Conservation (phyloP, 2,888 invertebrate genomes). For the Romanomermis culicivorax region DNA sequence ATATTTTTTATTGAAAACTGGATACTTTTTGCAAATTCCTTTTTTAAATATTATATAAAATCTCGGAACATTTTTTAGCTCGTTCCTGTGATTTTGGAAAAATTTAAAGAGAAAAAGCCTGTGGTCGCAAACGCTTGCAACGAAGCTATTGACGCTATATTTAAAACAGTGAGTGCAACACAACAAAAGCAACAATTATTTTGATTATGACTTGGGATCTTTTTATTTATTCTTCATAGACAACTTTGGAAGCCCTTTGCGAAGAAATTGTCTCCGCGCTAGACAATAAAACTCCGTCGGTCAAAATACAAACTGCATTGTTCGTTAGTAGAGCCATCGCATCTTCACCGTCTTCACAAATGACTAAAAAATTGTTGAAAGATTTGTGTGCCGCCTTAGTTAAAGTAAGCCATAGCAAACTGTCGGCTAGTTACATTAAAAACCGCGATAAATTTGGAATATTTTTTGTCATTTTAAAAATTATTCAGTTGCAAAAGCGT, state of each 20-base stretch:
- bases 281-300: conserved; percentile 35
- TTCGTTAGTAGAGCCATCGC: conserved; percentile 25
- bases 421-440: too few relatives aligned
- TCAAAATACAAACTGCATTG: conserved; percentile 31
- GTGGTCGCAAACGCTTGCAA: conserved; percentile 63
- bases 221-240: conserved; percentile 44
- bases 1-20: not conserved
- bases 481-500: too few relatives aligned
- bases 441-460: too few relatives aligned
- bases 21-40: not conserved
- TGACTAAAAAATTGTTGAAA: conserved; percentile 35
- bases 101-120: conserved; percentile 89
- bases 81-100: conserved; percentile 52
- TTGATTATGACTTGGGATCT: too few relatives aligned
- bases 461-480: too few relatives aligned
- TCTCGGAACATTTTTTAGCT: conserved; percentile 26
- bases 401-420: conserved; percentile 28
- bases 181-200: too few relatives aligned
- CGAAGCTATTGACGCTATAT: conserved; percentile 74
- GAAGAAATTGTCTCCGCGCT: conserved; percentile 67
- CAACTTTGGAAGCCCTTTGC: conserved; percentile 36
- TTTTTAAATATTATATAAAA: conserved; percentile 67
- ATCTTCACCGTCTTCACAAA: conserved; percentile 23
- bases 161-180: conserved; percentile 49
- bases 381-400: conserved; percentile 26